Percentiles rank a stretch among this genome's conserved stretches.
These are phyloP conservation scores for Selene dorsalis DNA, from an alignment of 2,797 vertebrate genomes.

Conservation along the genomic window DNA sequence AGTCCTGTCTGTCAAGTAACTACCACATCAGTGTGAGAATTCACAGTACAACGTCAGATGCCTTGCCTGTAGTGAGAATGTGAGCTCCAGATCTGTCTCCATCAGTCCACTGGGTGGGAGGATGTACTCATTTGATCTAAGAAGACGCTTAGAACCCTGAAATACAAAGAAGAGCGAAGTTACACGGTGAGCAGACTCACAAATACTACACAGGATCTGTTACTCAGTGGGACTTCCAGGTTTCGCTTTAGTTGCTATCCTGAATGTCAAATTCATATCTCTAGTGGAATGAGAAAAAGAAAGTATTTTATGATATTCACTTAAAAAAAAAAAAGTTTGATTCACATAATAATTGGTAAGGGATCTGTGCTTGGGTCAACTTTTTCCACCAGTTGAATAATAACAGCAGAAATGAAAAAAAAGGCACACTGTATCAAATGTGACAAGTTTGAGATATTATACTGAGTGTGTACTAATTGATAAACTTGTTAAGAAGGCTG, in stretches of 20 bases:
- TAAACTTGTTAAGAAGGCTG: no score
- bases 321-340: not conserved
- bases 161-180: constrained; percentile 33
- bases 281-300: not conserved
- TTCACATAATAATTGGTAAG: not conserved
- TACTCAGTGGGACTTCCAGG: not conserved
- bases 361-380: no score
- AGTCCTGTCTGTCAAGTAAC: constrained; percentile 38
- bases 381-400: no score
- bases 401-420: no score
- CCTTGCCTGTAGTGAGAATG: constrained; percentile 92
- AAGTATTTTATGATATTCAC: not conserved
- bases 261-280: not conserved
- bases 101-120: constrained; percentile 91
- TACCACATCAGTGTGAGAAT: constrained; percentile 51
- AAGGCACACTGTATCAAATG: not conserved
- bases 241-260: not conserved
- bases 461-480: no score
- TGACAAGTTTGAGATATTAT: not conserved
- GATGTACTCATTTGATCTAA: constrained; percentile 91
- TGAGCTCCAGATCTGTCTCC: constrained; percentile 94
- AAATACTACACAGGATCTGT: not conserved
- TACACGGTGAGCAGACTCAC: not conserved
- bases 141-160: constrained; percentile 91
- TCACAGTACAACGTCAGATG: constrained; percentile 51